Percentiles rank a stretch among this genome's conserved stretches.
phyloP scores from a whole-genome alignment of 2,888 invertebrate genomes.

The Helicoverpa assulta region DNA sequence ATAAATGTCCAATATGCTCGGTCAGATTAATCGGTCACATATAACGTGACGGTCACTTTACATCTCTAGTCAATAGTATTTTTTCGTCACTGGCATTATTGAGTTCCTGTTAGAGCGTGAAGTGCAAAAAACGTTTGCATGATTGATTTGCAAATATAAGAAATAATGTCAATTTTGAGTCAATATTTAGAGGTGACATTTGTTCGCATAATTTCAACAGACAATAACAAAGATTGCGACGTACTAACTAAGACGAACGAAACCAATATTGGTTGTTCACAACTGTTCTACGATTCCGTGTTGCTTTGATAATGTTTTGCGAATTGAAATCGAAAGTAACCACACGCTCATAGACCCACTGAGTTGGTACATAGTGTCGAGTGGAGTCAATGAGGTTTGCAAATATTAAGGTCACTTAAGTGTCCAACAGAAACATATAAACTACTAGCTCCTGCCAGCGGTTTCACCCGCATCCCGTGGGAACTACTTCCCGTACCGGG shows the following conservation, averaged over 20 bases:
- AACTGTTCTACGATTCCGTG: slow-evolving; percentile 31
- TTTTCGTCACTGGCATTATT: slow-evolving; percentile 28
- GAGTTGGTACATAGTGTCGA: slow-evolving; percentile 27
- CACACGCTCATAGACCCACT: slow-evolving; percentile 19
- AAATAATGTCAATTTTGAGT: slow-evolving; percentile 25
- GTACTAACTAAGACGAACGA: slow-evolving; percentile 30
- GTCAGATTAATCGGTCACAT: too few species aligned
- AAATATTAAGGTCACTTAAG: slow-evolving; percentile 31
- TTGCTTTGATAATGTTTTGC: slow-evolving; percentile 31
- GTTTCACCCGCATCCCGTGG: too few species aligned
- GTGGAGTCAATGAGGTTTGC: slow-evolving; percentile 18
- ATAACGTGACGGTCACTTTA: too few species aligned
- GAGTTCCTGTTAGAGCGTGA: slow-evolving; percentile 40
- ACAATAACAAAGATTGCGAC: slow-evolving; percentile 35
- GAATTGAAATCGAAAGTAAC: slow-evolving; percentile 19
- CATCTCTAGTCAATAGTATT: slow-evolving; percentile 54
- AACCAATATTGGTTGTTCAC: slow-evolving; percentile 43
- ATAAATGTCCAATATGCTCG: too few species aligned
- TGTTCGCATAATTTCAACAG: slow-evolving; percentile 37
- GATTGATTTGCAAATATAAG: slow-evolving; percentile 15
- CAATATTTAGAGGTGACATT: slow-evolving; percentile 48
- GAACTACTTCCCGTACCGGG: too few species aligned
- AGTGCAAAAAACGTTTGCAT: slow-evolving; percentile 28
- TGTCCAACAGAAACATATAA: slow-evolving; percentile 6
- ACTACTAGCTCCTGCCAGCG: too few species aligned